Conservation (phyloP, 1,140 invertebrate species). For the Artemia franciscana region DNA sequence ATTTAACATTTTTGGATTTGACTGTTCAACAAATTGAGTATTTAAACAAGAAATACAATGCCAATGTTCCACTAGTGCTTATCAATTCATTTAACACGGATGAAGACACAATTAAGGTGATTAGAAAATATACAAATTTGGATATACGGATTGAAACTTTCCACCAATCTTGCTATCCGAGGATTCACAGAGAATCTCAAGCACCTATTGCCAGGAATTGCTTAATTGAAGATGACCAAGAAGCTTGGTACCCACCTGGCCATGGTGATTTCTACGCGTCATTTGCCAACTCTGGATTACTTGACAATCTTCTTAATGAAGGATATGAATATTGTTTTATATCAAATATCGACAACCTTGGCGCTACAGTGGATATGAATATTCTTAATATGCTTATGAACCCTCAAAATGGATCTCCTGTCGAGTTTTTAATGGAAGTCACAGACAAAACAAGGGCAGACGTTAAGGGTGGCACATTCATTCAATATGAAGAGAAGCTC, state of each 20-base stretch:
- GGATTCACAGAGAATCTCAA: slow-evolving; percentile 81
- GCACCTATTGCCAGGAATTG: slow-evolving; percentile 64
- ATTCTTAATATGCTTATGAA: slow-evolving; percentile 67
- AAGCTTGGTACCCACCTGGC: slow-evolving; percentile 36
- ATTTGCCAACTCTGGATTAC: slow-evolving; percentile 75
- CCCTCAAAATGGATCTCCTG: slow-evolving; percentile 26
- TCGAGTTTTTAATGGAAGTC: slow-evolving; percentile 98
- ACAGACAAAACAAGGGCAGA: slow-evolving; percentile 98
- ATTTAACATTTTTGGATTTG: slow-evolving; percentile 89
- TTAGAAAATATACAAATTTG: slow-evolving; percentile 85
- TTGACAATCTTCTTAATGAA: slow-evolving; percentile 65
- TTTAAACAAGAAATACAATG: slow-evolving; percentile 82
- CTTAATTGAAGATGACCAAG: slow-evolving; percentile 44
- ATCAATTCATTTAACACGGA: slow-evolving; percentile 99
- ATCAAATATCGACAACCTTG: slow-evolving; percentile 97
- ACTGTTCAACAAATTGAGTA: slow-evolving; percentile 99
- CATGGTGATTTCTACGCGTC: slow-evolving; percentile 98
- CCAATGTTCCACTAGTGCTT: slow-evolving; percentile 82
- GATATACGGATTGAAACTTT: slow-evolving; percentile 87
- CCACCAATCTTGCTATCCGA: slow-evolving; percentile 85
- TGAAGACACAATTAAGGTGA: slow-evolving; percentile 78
- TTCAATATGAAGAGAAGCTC: slow-evolving; percentile 85
- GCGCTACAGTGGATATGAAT: slow-evolving; percentile 89
- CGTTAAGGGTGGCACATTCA: slow-evolving; percentile 97
- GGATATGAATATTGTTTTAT: slow-evolving; percentile 88